Conservation (phyloP, 2,797 vertebrate species). For the Sorex maritimensis region DNA sequence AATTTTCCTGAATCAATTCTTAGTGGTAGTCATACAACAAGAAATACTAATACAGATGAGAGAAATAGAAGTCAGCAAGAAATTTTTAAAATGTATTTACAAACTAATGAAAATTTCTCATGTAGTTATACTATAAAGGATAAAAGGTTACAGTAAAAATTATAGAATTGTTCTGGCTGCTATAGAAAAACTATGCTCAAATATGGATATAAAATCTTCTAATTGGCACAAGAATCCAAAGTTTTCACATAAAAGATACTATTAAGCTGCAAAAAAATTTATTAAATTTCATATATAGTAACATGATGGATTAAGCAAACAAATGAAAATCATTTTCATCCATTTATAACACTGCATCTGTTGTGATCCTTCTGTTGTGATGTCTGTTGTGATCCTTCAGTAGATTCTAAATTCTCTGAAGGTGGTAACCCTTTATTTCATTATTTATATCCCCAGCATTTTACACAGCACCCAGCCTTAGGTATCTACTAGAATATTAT, state of each 20-base stretch:
- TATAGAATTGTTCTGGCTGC: not conserved
- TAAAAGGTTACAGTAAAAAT: not conserved
- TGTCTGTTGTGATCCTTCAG: not conserved
- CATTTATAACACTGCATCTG: not conserved
- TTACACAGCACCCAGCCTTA: not conserved
- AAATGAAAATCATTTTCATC: not conserved
- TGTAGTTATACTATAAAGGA: not conserved
- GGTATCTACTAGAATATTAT: not conserved
- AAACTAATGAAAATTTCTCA: constrained; percentile 21
- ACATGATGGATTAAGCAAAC: not conserved
- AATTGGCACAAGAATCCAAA: not conserved
- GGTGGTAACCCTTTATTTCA: not conserved
- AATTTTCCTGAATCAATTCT: constrained; percentile 41
- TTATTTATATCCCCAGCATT: not conserved
- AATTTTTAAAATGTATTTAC: constrained; percentile 1
- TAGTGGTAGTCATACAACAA: constrained; percentile 22
- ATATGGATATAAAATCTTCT: not conserved
- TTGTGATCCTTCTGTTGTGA: not conserved
- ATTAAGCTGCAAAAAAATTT: not conserved
- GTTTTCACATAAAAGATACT: not conserved
- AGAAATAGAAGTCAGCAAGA: not conserved
- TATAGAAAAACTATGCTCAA: constrained; percentile 61
- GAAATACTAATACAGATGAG: not conserved
- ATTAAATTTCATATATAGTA: not conserved
- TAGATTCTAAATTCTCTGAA: not conserved